Base-by-base conservation (phyloP, 2,113 vertebrate genomes). In the Oncorhynchus nerka region DNA sequence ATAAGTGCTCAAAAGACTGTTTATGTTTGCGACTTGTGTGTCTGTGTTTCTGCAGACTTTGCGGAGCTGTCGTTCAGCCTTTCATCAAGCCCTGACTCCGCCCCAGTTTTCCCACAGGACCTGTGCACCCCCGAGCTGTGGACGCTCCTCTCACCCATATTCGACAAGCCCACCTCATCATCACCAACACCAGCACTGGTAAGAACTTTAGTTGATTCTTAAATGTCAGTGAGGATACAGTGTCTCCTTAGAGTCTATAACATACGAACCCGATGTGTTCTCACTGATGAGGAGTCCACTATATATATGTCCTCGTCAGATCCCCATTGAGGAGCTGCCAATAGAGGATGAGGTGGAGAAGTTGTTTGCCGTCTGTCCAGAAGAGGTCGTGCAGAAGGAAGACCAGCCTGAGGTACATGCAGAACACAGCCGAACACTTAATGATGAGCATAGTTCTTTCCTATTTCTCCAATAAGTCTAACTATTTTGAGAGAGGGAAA, bases 111-210 rank as follows among this genome's bases (percentile, higher is more conserved):
- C 73, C 96, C 95, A 20, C 88, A 94, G 71, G 92, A 95, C 1
- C 92, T 96, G 77, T 96, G 95, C 75, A 93, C 91, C 11, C 95
- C 95, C 0, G 92, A 93, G 67, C 94, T 97, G 49, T 90, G 88
- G 13, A 87, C 87, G 24, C 94, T 96, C 30, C 93, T 97, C 55
- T 88, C 92, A 0, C 95, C 95, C 72, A 96, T 97, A 84, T 94
- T 97, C 48, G 93, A 94, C 81, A 49, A 68, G 55, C 0, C 64
- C 28, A 71, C 73, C n/a, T 75, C 84, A 4, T 73, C 71, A 0
- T 13, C 57, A 1, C 80, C 79, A 1, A 72, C 79, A 2, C 13
- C 78, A 30, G 7, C 70, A 16, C 62, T 15, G 26, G 90, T 91
- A 82, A 83, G 83, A 32, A 5, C 1, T 0, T 20, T 59, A 30